Evolutionary conservation across 23 tunicate genomes (phyloP).

Genomic region (Halocynthia roretzi): DNA sequence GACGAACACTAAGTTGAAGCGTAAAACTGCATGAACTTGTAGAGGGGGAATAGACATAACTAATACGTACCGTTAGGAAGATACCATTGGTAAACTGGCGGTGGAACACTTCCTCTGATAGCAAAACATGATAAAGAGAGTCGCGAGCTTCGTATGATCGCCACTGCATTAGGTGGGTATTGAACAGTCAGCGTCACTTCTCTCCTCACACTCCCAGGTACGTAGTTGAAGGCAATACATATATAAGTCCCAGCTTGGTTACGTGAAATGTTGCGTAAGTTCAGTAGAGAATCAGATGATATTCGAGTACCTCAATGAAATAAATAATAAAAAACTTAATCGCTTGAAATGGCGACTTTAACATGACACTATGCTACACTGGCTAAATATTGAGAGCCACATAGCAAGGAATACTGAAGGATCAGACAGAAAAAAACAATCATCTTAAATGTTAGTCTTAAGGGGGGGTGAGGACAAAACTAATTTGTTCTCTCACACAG

Average conservation of each 20-base stretch:
- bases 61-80: constrained; percentile 53
- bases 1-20: too few relatives aligned
- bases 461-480: too few relatives aligned
- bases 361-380: too few relatives aligned
- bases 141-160: constrained; percentile 2
- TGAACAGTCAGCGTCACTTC: constrained; percentile 43
- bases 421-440: too few relatives aligned
- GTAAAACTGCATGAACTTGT: too few relatives aligned
- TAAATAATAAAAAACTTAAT: neutral
- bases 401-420: too few relatives aligned
- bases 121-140: constrained; percentile 28
- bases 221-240: constrained; percentile 75
- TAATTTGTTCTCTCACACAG: too few relatives aligned
- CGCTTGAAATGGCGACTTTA: too few relatives aligned
- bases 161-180: constrained; percentile 50
- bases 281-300: constrained; percentile 9
- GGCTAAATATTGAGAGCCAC: too few relatives aligned
- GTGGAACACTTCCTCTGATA: constrained; percentile 44
- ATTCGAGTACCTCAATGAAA: constrained; percentile 6
- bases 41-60: too few relatives aligned
- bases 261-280: constrained; percentile 26
- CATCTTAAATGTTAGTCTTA: too few relatives aligned
- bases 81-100: constrained; percentile 66
- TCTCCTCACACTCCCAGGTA: constrained; percentile 49
- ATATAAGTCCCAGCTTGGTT: constrained; percentile 56